These are phyloP conservation scores for Dione vanillae DNA, from an alignment of 2,888 invertebrate species.

Conservation along the genomic window DNA sequence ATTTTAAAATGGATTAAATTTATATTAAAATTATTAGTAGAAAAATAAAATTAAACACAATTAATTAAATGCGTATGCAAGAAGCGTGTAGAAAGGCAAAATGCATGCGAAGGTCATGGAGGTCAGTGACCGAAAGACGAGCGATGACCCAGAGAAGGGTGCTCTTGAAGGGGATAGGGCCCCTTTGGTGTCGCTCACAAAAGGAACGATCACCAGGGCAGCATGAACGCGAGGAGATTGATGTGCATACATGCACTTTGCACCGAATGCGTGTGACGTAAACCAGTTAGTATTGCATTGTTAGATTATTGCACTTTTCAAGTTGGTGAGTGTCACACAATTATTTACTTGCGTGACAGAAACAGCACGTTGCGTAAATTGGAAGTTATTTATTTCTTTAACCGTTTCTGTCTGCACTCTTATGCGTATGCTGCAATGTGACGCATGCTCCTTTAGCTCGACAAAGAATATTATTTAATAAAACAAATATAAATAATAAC, in stretches of 20 bases:
- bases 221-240: conserved; percentile 76
- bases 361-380: conserved; percentile 19
- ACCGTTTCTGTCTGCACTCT: neutral
- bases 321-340: conserved; percentile 52
- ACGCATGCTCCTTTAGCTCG: neutral
- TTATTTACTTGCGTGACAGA: conserved; percentile 45
- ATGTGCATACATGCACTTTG: conserved; percentile 83
- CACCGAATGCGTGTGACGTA: conserved; percentile 81
- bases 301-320: conserved; percentile 70
- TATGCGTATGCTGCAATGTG: neutral
- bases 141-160: conserved; percentile 81
- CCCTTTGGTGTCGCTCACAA: conserved; percentile 80
- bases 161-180: conserved; percentile 83
- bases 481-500: no score
- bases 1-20: no score
- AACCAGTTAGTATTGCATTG: conserved; percentile 74
- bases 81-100: conserved; percentile 24
- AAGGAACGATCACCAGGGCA: conserved; percentile 80
- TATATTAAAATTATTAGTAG: neutral
- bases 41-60: neutral
- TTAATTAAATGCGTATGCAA: neutral
- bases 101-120: conserved; percentile 41
- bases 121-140: conserved; percentile 69
- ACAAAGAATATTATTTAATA: no score
- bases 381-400: neutral